Evolutionary conservation across 2,113 vertebrate genomes (phyloP), one percentile per base, ranked within the genome.

Genomic region (Rhinolophus ferrumequinum): DNA sequence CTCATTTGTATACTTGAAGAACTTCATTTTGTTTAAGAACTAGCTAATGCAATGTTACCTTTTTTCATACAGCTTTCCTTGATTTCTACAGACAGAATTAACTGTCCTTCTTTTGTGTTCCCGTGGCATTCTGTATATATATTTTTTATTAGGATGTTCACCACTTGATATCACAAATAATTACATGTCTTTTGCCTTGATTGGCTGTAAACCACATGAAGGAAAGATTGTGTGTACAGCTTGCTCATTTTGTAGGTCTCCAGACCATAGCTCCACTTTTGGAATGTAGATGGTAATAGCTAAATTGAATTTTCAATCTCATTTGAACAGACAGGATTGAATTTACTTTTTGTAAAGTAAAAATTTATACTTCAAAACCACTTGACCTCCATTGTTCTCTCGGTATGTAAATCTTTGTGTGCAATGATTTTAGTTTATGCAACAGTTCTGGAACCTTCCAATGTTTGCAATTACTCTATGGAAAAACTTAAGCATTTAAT

Each of bases 301-400:
- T 75, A 96, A 50, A 21, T n/a, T 47, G 28, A 54, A 56, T 21
- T 67, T 93, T 88, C 54, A 24, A 73, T 73, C 4, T 69, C 35
- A 85, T 81, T 93, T 64, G 5, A 35, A 64, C 44, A 76, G 18
- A 76, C 33, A 80, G 7, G 5, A 62, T 62, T 87, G 22, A 58
- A 83, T 66, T 93, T 76, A 77, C 5, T 35, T 86, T 93, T 77
- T 62, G 19, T 76, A 90, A 35, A 90, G 38, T 91, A 81, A 81
- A 79, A 75, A 50, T 75, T 81, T 93, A 66, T 19, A 54, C 24
- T 47, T 93, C 84, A 6, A 91, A 76, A 70, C 24, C 11, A 72
- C 44, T 56, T 77, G n/a, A 86, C 1, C 16, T 67, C 56, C n/a
- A 38, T 67, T 6, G 5, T 64, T 69, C 30, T 38, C 44, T 84